These are phyloP conservation scores for Pangasius larnaudii DNA, from an alignment of 2,797 vertebrate species.

Conservation along the genomic window DNA sequence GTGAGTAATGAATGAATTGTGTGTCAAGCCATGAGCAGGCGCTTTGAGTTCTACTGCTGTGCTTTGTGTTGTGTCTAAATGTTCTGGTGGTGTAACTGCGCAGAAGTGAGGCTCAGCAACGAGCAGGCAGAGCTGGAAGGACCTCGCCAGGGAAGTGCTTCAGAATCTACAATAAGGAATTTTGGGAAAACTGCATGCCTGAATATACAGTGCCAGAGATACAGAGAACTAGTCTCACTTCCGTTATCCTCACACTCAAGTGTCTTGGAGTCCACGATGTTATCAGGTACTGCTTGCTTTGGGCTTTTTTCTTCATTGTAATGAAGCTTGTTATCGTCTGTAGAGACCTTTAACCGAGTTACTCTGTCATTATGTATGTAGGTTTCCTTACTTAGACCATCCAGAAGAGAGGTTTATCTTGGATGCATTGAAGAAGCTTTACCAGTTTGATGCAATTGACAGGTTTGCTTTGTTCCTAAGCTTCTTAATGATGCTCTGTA, in stretches of 20 bases:
- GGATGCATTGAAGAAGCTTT: conserved; percentile 92
- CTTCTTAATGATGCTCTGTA: conserved; percentile 3
- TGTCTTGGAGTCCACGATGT: conserved; percentile 95
- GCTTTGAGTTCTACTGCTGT: not conserved
- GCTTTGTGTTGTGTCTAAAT: not conserved
- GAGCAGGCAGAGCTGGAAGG: conserved; percentile 91
- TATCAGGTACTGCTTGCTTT: conserved; percentile 81
- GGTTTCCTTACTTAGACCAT: conserved; percentile 92
- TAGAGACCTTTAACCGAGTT: not conserved
- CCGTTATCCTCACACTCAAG: conserved; percentile 93
- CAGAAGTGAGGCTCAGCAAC: conserved; percentile 92
- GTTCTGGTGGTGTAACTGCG: conserved; percentile 21
- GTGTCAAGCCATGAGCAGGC: not conserved
- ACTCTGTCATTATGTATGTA: conserved; percentile 59
- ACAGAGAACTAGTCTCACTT: conserved; percentile 89
- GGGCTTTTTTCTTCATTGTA: not conserved
- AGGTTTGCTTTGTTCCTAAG: conserved; percentile 74
- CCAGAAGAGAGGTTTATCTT: conserved; percentile 94
- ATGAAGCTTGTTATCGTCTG: not conserved
- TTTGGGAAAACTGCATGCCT: conserved; percentile 95
- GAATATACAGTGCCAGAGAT: conserved; percentile 95
- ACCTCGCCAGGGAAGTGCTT: conserved; percentile 91
- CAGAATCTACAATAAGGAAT: conserved; percentile 87
- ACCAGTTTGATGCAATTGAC: conserved; percentile 94
- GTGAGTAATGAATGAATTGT: conserved; percentile 73